Base-by-base conservation (phyloP, 2,113 vertebrate genomes). In the Hiodon tergisus region DNA sequence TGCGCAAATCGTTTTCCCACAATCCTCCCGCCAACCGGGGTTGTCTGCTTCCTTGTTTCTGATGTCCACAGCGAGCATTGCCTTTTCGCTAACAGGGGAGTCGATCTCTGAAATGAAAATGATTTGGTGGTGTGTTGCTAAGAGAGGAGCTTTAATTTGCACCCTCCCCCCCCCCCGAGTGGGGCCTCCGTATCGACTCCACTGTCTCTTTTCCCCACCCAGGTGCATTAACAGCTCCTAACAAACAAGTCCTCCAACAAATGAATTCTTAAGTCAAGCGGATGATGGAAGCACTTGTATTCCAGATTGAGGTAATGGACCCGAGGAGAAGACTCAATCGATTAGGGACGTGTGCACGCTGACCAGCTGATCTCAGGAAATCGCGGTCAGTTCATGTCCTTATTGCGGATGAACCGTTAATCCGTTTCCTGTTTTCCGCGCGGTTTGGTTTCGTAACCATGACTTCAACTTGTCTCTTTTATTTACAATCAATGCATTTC, bases 261-360 rank as follows among this genome's bases (percentile, higher is more conserved):
- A 73, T 79, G 69, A 72, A 78, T 76, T 70, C 50, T 76, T 82
- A 85, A 83, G 81, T 73, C 79, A 72, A 79, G 69, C 59, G 77
- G 79, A 70, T 67, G 72, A 77, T 77, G 70, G 78, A 75, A 74
- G 76, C 16, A 70, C 76, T 80, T 53, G 76, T 65, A 69, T 61
- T 69, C 68, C 68, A 48, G 66, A 66, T 72, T 58, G 65, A 54
- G n/a, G 17, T 76, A 79, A 73, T 68, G 59, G 55, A 72, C 47
- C 58, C 66, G 51, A 47, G 67, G 67, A 69, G 78, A 57, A 79
- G 77, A 31, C 75, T 60, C 51, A 69, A 83, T 83, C 78, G 75
- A 83, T 82, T 71, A 76, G 65, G 50, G 31, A 31, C 31, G 31
- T 31, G 31, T 31, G 31, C 31, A 31, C 31, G 31, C 31, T 31